Conservation (phyloP, 2,888 invertebrate species). For the Thymelicus lineola region DNA sequence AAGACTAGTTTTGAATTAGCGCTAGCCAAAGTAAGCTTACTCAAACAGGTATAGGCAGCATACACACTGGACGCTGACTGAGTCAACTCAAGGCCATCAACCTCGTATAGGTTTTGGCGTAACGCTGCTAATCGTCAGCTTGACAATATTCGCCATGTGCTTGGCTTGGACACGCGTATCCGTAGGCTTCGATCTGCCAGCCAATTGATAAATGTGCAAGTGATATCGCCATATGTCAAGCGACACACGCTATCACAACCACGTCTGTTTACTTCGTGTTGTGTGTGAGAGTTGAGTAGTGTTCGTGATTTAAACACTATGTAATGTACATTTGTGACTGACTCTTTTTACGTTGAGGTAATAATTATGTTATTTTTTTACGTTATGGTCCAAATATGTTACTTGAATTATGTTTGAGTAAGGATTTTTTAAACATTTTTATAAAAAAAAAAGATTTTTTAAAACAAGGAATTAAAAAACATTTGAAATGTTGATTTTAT, state of each 20-base stretch:
- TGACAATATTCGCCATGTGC: conserved; percentile 78
- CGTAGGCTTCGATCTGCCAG: conserved; percentile 40
- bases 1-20: no score
- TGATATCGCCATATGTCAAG: conserved; percentile 26
- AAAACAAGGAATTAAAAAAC: no score
- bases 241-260: conserved; percentile 7
- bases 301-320: conserved; percentile 17
- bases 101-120: conserved; percentile 56
- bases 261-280: conserved; percentile 11
- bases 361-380: background rate
- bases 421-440: no score
- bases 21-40: background rate
- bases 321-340: conserved; percentile 12
- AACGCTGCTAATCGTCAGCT: conserved; percentile 46
- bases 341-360: conserved; percentile 22
- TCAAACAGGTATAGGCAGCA: conserved; percentile 55
- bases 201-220: conserved; percentile 39
- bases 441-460: no score
- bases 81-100: conserved; percentile 66
- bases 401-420: no score
- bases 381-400: background rate
- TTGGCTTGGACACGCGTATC: conserved; percentile 46
- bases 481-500: no score
- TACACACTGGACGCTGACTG: conserved; percentile 46
- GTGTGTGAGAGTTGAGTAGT: conserved; percentile 28